Evolutionary conservation across 2,888 invertebrate genomes (phyloP).

Genomic region (Tetanocera ferruginea): DNA sequence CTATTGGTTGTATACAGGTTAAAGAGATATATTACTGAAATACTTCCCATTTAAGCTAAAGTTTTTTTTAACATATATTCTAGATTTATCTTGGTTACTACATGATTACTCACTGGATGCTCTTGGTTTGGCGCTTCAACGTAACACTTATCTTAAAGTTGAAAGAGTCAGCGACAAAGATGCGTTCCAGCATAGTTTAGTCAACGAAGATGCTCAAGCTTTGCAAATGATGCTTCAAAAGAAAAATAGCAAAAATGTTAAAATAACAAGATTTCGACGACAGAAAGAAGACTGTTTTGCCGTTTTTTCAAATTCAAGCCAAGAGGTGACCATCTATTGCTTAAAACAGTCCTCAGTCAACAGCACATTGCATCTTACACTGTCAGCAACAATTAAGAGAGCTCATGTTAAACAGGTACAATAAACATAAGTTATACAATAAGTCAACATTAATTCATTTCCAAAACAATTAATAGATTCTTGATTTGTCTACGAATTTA

Average conservation of each 20-base stretch:
- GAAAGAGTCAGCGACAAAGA: not conserved
- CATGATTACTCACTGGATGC: conserved; percentile 30
- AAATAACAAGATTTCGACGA: conserved; percentile 43
- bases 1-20: no score
- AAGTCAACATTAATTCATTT: not conserved
- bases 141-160: not conserved
- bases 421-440: not conserved
- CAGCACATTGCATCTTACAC: conserved; percentile 33
- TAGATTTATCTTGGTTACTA: conserved; percentile 53
- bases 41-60: not conserved
- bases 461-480: conserved; percentile 43
- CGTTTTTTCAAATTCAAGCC: conserved; percentile 8
- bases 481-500: conserved; percentile 41
- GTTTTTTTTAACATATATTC: conserved; percentile 20
- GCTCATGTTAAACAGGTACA: conserved; percentile 53
- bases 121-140: not conserved
- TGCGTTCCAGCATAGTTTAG: conserved; percentile 35
- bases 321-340: conserved; percentile 41
- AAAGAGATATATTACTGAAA: no score
- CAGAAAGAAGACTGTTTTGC: conserved; percentile 47
- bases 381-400: conserved; percentile 38
- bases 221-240: conserved; percentile 44
- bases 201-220: conserved; percentile 45
- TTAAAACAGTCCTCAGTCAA: conserved; percentile 24
- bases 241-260: conserved; percentile 32